Evolutionary conservation across 2,797 vertebrate species (phyloP).

Genomic region (Crossoptilon crossoptilon): DNA sequence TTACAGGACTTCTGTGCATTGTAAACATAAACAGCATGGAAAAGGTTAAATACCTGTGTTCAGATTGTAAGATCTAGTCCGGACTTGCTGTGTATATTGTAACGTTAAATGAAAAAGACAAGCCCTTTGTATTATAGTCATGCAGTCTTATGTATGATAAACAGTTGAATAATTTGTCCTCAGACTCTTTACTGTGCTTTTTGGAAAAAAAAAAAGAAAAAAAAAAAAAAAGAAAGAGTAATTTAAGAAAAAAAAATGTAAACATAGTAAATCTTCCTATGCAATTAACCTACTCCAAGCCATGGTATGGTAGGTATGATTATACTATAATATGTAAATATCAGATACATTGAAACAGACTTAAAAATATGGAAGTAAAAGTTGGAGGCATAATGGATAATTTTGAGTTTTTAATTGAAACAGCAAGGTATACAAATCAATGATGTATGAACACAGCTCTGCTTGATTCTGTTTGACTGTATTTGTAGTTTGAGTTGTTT

Average conservation of each 20-base stretch:
- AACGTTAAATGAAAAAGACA: conserved; percentile 93
- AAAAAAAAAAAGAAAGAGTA: conserved; percentile 62
- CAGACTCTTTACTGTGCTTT: conserved; percentile 89
- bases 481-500: conserved; percentile 22
- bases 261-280: conserved; percentile 82
- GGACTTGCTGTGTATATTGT: conserved; percentile 99
- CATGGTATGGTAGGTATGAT: conserved; percentile 77
- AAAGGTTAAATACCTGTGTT: conserved; percentile 99
- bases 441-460: conserved; percentile 44
- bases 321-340: conserved; percentile 66
- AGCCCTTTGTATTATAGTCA: conserved; percentile 99
- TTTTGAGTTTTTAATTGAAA: conserved; percentile 75
- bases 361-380: conserved; percentile 74
- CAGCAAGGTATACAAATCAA: conserved; percentile 39
- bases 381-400: conserved; percentile 70
- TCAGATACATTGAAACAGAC: conserved; percentile 58
- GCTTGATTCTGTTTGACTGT: conserved; percentile 36
- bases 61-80: conserved; percentile 99
- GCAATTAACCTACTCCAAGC: conserved; percentile 79
- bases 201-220: conserved; percentile 67
- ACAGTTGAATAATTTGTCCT: conserved; percentile 99
- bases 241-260: conserved; percentile 80
- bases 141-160: conserved; percentile 99
- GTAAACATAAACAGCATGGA: conserved; percentile 99
- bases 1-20: conserved; percentile 98